A percentile compares a stretch with the other conserved stretches of the same genome.
Evolutionary conservation across 2,888 invertebrate species (phyloP).

Genomic region (Agrotis puta): DNA sequence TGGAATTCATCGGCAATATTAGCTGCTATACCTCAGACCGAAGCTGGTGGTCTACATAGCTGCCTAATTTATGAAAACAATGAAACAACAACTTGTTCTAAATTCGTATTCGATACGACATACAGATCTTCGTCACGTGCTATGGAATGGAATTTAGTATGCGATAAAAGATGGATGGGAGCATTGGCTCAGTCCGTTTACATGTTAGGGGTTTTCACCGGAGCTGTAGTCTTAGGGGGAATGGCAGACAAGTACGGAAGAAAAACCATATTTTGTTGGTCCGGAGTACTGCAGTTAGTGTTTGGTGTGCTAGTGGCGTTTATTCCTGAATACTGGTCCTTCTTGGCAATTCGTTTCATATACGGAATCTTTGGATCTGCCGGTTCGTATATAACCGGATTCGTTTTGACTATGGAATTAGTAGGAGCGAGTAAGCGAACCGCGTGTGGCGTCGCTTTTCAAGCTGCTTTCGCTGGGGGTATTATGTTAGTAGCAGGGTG

Average conservation of each 20-base stretch:
- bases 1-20: slow-evolving; percentile 91
- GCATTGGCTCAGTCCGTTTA: slow-evolving; percentile 94
- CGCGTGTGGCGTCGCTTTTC: slow-evolving; percentile 95
- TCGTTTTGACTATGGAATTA: slow-evolving; percentile 95
- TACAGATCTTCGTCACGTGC: slow-evolving; percentile 94
- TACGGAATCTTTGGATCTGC: slow-evolving; percentile 96
- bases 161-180: slow-evolving; percentile 95
- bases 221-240: slow-evolving; percentile 95
- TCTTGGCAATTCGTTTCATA: slow-evolving; percentile 92
- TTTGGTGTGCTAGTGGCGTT: slow-evolving; percentile 94
- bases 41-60: slow-evolving; percentile 90
- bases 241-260: slow-evolving; percentile 96
- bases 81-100: slow-evolving; percentile 78
- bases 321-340: slow-evolving; percentile 94
- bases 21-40: slow-evolving; percentile 90
- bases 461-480: slow-evolving; percentile 95
- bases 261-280: slow-evolving; percentile 95
- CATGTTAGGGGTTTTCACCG: slow-evolving; percentile 96
- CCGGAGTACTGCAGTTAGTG: slow-evolving; percentile 93
- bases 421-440: slow-evolving; percentile 95
- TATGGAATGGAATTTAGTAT: slow-evolving; percentile 96
- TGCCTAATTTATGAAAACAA: slow-evolving; percentile 91
- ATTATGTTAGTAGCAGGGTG: slow-evolving; percentile 96
- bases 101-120: slow-evolving; percentile 94
- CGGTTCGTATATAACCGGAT: slow-evolving; percentile 93